Percentiles rank a stretch among this genome's conserved stretches.
Evolutionary conservation across 2,797 vertebrate species (phyloP).

Genomic region (Rhinoraja longicauda): DNA sequence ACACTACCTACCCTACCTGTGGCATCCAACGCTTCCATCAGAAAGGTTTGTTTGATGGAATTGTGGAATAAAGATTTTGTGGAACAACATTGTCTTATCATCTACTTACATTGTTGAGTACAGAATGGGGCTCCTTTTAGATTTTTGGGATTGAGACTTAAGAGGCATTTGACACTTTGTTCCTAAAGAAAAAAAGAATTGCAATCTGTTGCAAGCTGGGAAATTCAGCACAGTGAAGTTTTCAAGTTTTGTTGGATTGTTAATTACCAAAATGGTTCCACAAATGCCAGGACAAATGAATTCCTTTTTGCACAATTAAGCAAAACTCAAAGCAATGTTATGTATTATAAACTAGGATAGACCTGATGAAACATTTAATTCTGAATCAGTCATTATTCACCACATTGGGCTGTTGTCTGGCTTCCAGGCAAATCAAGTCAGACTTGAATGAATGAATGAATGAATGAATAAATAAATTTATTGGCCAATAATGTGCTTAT

Average conservation of each 20-base stretch:
- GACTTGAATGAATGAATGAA: too few relatives aligned
- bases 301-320: not conserved
- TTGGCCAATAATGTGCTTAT: too few relatives aligned
- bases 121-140: not conserved
- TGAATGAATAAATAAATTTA: too few relatives aligned
- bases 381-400: not conserved
- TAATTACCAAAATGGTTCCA: not conserved
- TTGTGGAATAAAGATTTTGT: not conserved
- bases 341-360: not conserved
- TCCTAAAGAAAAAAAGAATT: not conserved
- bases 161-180: not conserved
- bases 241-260: not conserved
- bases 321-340: not conserved
- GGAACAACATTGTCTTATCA: not conserved
- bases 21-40: not conserved
- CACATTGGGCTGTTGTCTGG: not conserved
- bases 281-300: not conserved
- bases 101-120: not conserved
- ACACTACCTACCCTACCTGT: not conserved
- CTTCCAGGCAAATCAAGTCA: not conserved
- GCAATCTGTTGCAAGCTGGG: not conserved
- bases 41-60: not conserved
- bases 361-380: not conserved
- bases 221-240: not conserved
- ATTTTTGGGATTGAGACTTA: not conserved